Evolutionary conservation across 2,888 invertebrate genomes (phyloP).

Genomic region (Melieria picta): DNA sequence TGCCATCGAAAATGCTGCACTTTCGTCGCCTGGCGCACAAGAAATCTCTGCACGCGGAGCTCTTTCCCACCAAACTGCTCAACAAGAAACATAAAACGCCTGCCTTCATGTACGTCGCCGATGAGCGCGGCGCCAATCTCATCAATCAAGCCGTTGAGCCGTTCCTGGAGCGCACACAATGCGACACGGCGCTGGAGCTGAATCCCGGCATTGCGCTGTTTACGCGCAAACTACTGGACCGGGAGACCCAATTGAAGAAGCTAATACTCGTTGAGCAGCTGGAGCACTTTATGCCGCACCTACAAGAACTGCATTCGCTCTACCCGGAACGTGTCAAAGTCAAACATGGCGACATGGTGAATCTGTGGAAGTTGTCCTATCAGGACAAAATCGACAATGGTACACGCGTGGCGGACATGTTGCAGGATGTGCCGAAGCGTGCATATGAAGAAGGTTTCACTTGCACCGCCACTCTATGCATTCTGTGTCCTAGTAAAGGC

Average conservation of each 20-base stretch:
- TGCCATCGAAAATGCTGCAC: slow-evolving; percentile 31
- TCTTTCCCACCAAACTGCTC: slow-evolving; percentile 57
- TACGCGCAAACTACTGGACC: slow-evolving; percentile 70
- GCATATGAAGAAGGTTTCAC: slow-evolving; percentile 66
- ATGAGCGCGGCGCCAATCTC: slow-evolving; percentile 49
- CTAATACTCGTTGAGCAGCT: slow-evolving; percentile 73
- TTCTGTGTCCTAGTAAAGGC: slow-evolving; percentile 51
- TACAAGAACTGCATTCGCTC: slow-evolving; percentile 58
- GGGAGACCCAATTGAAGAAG: slow-evolving; percentile 63
- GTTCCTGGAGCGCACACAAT: slow-evolving; percentile 44
- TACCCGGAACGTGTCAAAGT: slow-evolving; percentile 56
- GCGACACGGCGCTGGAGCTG: slow-evolving; percentile 69
- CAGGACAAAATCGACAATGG: slow-evolving; percentile 71
- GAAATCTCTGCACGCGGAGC: slow-evolving; percentile 35
- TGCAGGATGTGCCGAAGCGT: slow-evolving; percentile 68
- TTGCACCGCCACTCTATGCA: neutral
- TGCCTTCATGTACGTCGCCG: slow-evolving; percentile 54
- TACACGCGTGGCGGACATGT: slow-evolving; percentile 68
- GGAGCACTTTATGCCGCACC: slow-evolving; percentile 66
- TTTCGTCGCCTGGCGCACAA: slow-evolving; percentile 33
- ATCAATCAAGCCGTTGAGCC: slow-evolving; percentile 53
- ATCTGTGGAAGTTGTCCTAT: slow-evolving; percentile 69
- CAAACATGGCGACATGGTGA: slow-evolving; percentile 70
- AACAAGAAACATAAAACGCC: slow-evolving; percentile 57
- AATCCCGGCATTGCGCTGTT: slow-evolving; percentile 77